phyloP scores from a whole-genome alignment of 1,140 invertebrate genomes.

The Pseudoatta argentina region DNA sequence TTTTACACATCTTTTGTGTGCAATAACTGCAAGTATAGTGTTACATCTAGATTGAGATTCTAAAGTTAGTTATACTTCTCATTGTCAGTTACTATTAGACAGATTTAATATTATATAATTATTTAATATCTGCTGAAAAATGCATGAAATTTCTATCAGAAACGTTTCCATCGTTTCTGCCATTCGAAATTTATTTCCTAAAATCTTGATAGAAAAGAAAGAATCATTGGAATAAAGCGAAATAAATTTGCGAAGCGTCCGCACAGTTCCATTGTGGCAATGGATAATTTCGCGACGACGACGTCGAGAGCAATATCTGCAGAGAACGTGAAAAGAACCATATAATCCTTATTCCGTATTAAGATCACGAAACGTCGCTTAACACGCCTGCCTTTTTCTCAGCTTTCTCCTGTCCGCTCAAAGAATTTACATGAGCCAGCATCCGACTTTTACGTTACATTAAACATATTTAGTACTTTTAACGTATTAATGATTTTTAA shows the following conservation, averaged over 20 bases:
- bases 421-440: not conserved
- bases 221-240: not conserved
- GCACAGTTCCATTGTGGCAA: not conserved
- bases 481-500: conserved; percentile 1
- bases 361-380: conserved; percentile 46
- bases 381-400: conserved; percentile 24
- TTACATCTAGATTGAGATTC: too few species aligned
- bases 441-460: not conserved
- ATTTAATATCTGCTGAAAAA: too few species aligned
- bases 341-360: conserved; percentile 19
- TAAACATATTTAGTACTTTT: not conserved
- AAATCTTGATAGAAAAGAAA: not conserved
- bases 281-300: not conserved
- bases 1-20: too few species aligned
- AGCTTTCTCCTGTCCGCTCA: conserved; percentile 5
- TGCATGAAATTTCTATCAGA: too few species aligned
- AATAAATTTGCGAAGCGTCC: not conserved
- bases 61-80: too few species aligned
- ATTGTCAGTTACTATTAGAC: too few species aligned
- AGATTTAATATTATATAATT: too few species aligned
- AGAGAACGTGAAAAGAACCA: not conserved
- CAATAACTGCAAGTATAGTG: too few species aligned
- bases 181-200: not conserved
- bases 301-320: conserved; percentile 22
- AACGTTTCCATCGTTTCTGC: not conserved